phyloP scores from a whole-genome alignment of 2,888 invertebrate genomes.

The Lysandra coridon region DNA sequence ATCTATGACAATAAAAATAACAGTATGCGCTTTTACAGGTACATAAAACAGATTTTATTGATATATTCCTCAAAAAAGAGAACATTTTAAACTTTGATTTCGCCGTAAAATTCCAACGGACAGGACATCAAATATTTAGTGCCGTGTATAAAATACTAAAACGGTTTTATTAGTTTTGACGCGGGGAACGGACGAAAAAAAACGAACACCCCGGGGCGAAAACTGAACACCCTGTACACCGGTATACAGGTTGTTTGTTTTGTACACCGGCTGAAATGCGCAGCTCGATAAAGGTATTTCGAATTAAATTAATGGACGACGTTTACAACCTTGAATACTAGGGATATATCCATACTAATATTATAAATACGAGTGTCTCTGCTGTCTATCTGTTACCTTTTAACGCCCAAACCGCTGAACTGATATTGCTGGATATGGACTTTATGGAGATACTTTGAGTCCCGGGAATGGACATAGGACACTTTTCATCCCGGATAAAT shows the following conservation, averaged over 20 bases:
- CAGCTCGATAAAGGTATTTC: constrained; percentile 62
- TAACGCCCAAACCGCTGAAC: no score
- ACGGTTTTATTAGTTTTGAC: constrained; percentile 18
- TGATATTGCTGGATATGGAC: no score
- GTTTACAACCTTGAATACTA: neutral
- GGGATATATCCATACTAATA: neutral
- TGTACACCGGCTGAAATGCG: constrained; percentile 46
- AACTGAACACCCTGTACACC: neutral
- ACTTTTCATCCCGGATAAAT: no score
- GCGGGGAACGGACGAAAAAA: neutral
- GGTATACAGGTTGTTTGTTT: constrained; percentile 31
- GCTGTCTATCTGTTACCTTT: neutral
- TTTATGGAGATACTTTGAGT: no score
- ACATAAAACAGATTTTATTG: neutral
- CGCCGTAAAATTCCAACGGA: neutral
- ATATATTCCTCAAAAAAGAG: neutral
- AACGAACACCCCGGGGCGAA: constrained; percentile 9
- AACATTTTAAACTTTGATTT: neutral
- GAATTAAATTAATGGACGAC: constrained; percentile 54
- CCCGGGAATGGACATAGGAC: no score
- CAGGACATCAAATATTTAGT: constrained; percentile 17
- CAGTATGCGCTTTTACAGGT: neutral
- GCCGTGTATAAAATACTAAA: constrained; percentile 9
- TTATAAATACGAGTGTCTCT: neutral
- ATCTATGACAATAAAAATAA: neutral